Evolutionary conservation across 1,140 invertebrate species (phyloP).

Genomic region (Gryon sp.): DNA sequence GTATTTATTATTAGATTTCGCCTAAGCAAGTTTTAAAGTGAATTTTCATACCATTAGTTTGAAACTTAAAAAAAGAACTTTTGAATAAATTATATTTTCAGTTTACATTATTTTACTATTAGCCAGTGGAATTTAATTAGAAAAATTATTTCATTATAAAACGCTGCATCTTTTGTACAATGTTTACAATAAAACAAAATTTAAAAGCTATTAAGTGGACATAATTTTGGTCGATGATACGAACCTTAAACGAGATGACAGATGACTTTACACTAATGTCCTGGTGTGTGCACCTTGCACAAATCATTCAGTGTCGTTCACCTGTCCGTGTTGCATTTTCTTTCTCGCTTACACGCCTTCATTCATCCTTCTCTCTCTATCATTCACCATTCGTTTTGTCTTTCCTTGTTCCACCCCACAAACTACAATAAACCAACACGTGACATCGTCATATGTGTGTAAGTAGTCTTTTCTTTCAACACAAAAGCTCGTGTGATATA

Average conservation of each 20-base stretch:
- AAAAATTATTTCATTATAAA: too few relatives aligned
- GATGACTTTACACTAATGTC: slow-evolving; percentile 35
- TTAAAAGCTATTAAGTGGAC: slow-evolving; percentile 16
- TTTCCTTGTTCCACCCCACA: too few relatives aligned
- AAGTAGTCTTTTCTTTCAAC: not conserved
- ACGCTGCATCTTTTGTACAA: too few relatives aligned
- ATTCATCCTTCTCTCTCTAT: slow-evolving; percentile 1
- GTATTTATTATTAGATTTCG: too few relatives aligned
- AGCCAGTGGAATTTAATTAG: too few relatives aligned
- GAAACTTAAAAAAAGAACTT: too few relatives aligned
- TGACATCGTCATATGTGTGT: slow-evolving; percentile 35
- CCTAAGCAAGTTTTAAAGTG: too few relatives aligned
- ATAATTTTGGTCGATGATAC: slow-evolving; percentile 8
- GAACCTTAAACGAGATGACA: slow-evolving; percentile 24
- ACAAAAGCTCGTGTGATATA: slow-evolving; percentile 10
- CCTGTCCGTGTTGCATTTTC: slow-evolving; percentile 53
- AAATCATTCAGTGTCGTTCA: slow-evolving; percentile 67
- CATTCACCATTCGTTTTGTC: too few relatives aligned
- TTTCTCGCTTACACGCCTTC: not conserved
- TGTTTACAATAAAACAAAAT: too few relatives aligned
- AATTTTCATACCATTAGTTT: too few relatives aligned
- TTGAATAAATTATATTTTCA: too few relatives aligned
- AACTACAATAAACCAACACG: slow-evolving; percentile 17
- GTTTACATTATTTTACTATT: too few relatives aligned
- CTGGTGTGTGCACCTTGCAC: slow-evolving; percentile 31